phyloP scores from a whole-genome alignment of 2,113 vertebrate genomes.

The Chaetura pelagica region DNA sequence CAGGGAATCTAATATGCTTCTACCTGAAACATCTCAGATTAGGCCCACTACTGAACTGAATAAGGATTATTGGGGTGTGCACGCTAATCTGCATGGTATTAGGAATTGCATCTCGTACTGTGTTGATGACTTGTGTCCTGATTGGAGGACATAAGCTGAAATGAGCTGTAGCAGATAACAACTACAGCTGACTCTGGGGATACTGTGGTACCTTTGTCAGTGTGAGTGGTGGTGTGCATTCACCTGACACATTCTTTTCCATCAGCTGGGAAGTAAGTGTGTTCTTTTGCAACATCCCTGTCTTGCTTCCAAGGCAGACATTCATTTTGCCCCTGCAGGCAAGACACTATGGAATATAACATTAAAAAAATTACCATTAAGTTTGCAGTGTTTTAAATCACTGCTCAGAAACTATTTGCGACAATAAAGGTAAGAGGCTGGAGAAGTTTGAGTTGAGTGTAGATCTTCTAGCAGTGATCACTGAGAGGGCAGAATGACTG shows the following conservation, averaged over 20 bases:
- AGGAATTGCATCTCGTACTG: background rate
- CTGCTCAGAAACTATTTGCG: background rate
- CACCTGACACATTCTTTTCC: rapidly evolving
- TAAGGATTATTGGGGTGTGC: background rate
- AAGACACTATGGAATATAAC: background rate
- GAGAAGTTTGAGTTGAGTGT: background rate
- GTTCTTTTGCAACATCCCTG: background rate
- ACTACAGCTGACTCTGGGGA: background rate
- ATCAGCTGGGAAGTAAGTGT: background rate
- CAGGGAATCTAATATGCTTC: background rate
- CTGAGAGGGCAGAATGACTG: background rate
- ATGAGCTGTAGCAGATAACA: background rate
- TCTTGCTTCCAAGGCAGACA: background rate
- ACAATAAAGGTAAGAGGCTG: background rate
- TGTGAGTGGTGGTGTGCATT: rapidly evolving
- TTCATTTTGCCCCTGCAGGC: background rate
- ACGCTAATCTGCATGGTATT: background rate
- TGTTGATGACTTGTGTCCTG: background rate
- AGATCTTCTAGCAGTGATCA: background rate
- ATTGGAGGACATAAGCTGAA: background rate
- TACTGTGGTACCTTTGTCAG: background rate
- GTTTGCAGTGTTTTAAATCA: background rate
- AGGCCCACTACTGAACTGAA: background rate
- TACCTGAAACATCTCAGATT: background rate
- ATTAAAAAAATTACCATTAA: background rate